Evolutionary conservation across 2,113 vertebrate species (phyloP).

Genomic region (Gracilinanus agilis): DNA sequence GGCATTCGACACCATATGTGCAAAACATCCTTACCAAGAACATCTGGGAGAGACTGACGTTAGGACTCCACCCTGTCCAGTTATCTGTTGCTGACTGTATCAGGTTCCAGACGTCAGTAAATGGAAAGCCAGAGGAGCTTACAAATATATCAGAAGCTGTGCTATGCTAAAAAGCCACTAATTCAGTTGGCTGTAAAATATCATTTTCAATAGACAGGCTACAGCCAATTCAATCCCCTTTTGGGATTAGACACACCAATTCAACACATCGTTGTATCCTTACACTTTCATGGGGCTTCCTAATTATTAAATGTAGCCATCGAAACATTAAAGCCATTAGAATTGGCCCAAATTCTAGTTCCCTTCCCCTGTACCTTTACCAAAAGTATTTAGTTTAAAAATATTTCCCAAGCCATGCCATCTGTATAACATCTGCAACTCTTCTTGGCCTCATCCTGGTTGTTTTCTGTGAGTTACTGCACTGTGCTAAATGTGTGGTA

Average conservation of each 20-base stretch:
- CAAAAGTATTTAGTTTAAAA: constrained; percentile 33
- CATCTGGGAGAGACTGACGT: background rate
- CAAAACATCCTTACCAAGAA: constrained; percentile 7
- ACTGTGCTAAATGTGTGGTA: background rate
- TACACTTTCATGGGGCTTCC: background rate
- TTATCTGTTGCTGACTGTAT: constrained; percentile 25
- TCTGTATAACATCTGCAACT: constrained; percentile 13
- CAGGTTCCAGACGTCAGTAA: background rate
- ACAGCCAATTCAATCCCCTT: constrained; percentile 54
- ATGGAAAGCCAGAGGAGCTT: background rate
- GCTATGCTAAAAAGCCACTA: constrained; percentile 27
- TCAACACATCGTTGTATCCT: background rate
- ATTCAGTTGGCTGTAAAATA: background rate
- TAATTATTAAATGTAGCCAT: constrained; percentile 31
- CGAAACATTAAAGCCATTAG: constrained; percentile 35
- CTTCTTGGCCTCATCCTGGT: background rate
- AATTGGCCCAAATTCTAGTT: constrained; percentile 18
- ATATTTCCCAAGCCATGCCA: background rate
- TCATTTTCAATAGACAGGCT: constrained; percentile 34
- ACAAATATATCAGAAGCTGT: background rate
- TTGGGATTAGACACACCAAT: background rate
- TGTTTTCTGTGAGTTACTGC: background rate
- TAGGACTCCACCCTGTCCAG: background rate
- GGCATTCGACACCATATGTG: background rate
- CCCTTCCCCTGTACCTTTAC: constrained; percentile 16